Percentiles rank a stretch among this genome's conserved stretches.
Conservation (phyloP, 2,797 vertebrate genomes). For the Schizopygopsis pylzovi region DNA sequence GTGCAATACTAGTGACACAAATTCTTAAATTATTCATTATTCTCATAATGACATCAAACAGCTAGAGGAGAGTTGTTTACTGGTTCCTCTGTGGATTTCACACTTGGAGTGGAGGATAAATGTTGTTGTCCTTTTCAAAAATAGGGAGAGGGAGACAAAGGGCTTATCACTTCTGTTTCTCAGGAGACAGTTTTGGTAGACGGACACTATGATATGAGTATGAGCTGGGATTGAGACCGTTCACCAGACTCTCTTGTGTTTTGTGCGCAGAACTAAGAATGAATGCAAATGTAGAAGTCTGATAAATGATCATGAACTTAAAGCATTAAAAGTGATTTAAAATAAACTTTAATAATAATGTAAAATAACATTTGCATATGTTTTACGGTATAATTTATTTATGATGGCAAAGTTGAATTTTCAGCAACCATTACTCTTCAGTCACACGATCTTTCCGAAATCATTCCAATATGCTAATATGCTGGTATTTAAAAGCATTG, state of each 20-base stretch:
- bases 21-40: background rate
- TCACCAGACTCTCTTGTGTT: background rate
- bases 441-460: background rate
- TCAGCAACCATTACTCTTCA: background rate
- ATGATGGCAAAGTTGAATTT: background rate
- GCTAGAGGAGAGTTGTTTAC: too few species aligned
- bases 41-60: too few species aligned
- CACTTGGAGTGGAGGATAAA: too few species aligned
- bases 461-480: background rate
- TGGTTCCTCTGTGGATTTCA: too few species aligned
- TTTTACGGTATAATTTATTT: background rate
- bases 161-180: background rate
- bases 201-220: background rate
- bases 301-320: background rate
- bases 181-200: background rate
- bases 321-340: background rate
- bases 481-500: background rate
- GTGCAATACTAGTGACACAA: background rate
- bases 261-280: background rate
- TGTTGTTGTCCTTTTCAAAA: background rate
- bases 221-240: background rate
- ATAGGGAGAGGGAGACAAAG: background rate
- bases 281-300: slow-evolving; percentile 4
- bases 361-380: background rate
- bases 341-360: background rate